A percentile compares a stretch with the other conserved stretches of the same genome.
Evolutionary conservation across 2,888 invertebrate genomes (phyloP).

Genomic region (Parasteatoda lunata): DNA sequence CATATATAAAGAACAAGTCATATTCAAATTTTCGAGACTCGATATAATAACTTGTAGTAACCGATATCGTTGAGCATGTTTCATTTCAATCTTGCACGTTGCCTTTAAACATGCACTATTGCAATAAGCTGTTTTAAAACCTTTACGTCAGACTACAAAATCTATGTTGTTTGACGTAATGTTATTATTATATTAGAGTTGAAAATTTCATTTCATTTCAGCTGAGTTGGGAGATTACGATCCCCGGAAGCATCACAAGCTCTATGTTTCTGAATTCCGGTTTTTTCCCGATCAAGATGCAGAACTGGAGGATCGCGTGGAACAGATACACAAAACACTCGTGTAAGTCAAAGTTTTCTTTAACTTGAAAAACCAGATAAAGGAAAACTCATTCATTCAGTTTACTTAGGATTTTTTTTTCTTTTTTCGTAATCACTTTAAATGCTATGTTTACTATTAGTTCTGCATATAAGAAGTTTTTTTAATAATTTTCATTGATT

Average conservation of each 20-base stretch:
- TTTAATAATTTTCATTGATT: too few species aligned
- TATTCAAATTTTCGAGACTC: too few species aligned
- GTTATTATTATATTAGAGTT: background rate
- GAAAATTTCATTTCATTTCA: conserved; percentile 73
- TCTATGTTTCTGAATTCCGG: conserved; percentile 95
- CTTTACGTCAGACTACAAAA: background rate
- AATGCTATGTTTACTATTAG: too few species aligned
- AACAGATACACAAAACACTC: conserved; percentile 90
- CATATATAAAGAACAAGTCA: too few species aligned
- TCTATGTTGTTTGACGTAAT: background rate
- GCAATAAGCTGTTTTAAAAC: background rate
- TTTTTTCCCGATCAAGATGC: conserved; percentile 93
- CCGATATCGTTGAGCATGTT: too few species aligned
- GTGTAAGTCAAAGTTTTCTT: conserved; percentile 77
- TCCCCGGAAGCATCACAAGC: conserved; percentile 86
- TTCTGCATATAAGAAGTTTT: too few species aligned
- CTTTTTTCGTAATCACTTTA: background rate
- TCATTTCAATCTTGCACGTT: too few species aligned
- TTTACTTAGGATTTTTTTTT: background rate
- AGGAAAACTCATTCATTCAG: background rate
- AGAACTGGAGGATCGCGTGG: conserved; percentile 89
- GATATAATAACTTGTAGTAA: too few species aligned
- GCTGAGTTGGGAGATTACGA: conserved; percentile 97
- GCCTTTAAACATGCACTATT: too few species aligned
- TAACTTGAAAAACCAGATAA: background rate